Conservation (phyloP, 2,888 invertebrate species). For the Epicampocera succincta region DNA sequence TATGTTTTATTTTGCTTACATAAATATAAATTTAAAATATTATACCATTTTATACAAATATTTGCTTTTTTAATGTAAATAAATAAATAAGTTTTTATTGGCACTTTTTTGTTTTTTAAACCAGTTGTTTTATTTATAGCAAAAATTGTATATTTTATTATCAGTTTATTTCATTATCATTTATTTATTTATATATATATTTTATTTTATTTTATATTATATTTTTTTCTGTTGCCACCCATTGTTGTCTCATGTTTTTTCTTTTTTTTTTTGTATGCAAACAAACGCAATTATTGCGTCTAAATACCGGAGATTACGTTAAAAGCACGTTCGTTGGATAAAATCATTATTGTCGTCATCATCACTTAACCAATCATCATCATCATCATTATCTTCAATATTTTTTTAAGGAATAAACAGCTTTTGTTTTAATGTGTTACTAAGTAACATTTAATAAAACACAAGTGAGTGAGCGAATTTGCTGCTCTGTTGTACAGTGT, state of each 20-base stretch:
- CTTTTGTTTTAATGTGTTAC: constrained; percentile 29
- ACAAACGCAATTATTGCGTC: constrained; percentile 73
- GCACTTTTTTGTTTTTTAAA: neutral
- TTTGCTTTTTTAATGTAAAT: constrained; percentile 44
- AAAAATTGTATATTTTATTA: constrained; percentile 21
- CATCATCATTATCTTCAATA: constrained; percentile 24
- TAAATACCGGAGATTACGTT: constrained; percentile 74
- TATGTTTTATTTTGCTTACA: constrained; percentile 4
- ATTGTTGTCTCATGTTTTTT: constrained; percentile 24
- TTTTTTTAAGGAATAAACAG: constrained; percentile 50
- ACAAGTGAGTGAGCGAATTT: neutral
- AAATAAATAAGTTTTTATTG: constrained; percentile 27
- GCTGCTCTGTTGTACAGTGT: neutral
- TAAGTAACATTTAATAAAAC: neutral
- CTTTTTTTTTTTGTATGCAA: constrained; percentile 54
- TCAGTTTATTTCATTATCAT: constrained; percentile 48
- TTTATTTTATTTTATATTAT: too few species aligned
- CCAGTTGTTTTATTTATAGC: constrained; percentile 5
- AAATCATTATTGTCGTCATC: constrained; percentile 65
- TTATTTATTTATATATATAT: constrained; percentile 43
- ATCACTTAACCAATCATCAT: constrained; percentile 34
- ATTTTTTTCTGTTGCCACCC: constrained; percentile 1
- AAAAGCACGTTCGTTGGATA: constrained; percentile 73
- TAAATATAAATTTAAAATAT: constrained; percentile 23
- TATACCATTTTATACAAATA: constrained; percentile 32